Evolutionary conservation across 2,113 vertebrate species (phyloP), one percentile per base, ranked within the genome.

Genomic region (Paralichthys olivaceus): DNA sequence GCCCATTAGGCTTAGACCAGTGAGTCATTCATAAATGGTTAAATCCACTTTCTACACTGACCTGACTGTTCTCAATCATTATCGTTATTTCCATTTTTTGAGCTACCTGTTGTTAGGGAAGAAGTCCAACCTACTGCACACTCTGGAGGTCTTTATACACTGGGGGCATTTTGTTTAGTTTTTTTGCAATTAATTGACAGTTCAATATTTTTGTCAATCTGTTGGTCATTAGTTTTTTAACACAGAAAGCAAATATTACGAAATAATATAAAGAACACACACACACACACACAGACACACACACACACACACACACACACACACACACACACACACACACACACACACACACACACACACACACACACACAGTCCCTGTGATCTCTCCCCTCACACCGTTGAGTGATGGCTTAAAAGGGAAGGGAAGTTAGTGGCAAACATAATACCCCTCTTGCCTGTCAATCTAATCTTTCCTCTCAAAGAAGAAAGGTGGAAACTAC

Each of bases 31-130:
- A 57, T 58, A 61, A 56, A 57, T 60, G 68, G 40, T 86, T 81
- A 79, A 84, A 80, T 59, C 32, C 65, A 56, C 74, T 75, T 62
- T 73, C 70, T 80, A 67, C 58, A 70, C 86, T 75, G 58, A 75
- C 55, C 22, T 28, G 43, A 66, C 57, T 84, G 84, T 69, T 91
- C 88, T 86, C 64, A 86, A 84, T 90, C 70, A 87, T 77, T 75
- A 79, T 69, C 53, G 68, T 76, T 79, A 62, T 86, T 87, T 81
- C 80, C 69, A 69, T 80, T 84, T 72, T 72, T 83, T 43, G 63
- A 81, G 88, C 85, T 83, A 62, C 56, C 75, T 62, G 66, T 80
- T 61, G 73, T 77, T 72, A 47, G 87, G 77, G 66, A 63, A 75
- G 59, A 64, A 74, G 74, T 75, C 64, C 51, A 78, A 80, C 56